These are phyloP conservation scores for Actinia equina DNA, from an alignment of 64 coral and sea anemone species.

Conservation along the genomic window DNA sequence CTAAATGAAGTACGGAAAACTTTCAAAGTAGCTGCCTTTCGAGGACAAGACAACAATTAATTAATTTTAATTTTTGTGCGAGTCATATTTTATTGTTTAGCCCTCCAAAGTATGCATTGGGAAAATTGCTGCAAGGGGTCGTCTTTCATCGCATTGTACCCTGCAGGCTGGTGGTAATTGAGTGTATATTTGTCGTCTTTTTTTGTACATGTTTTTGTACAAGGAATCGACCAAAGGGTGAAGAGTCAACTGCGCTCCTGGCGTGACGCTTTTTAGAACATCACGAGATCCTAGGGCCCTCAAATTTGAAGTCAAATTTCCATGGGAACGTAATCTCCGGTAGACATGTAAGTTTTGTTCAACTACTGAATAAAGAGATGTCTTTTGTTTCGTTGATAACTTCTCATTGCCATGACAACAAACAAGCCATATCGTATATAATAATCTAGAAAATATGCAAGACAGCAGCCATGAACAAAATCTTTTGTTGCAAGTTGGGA, in stretches of 20 bases:
- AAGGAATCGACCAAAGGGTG: neutral
- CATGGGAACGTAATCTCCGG: neutral
- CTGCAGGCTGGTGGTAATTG: neutral
- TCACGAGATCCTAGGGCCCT: neutral
- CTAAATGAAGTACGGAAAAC: too few species aligned
- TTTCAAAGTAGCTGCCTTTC: too few species aligned
- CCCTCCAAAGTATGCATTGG: too few species aligned
- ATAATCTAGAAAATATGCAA: neutral
- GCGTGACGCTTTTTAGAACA: neutral
- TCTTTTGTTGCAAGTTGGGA: too few species aligned
- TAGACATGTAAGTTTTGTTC: too few species aligned
- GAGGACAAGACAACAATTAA: too few species aligned
- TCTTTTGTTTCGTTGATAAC: neutral
- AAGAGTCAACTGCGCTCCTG: neutral
- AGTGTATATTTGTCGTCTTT: neutral
- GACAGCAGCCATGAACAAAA: too few species aligned
- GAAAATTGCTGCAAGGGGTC: too few species aligned
- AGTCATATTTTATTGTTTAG: too few species aligned
- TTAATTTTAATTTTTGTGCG: too few species aligned
- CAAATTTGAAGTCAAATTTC: neutral
- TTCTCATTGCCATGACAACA: neutral
- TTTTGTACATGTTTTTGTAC: neutral
- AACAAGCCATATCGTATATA: neutral
- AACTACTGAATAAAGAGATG: too few species aligned
- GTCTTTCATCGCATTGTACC: too few species aligned